These are phyloP conservation scores for Maccullochella peelii DNA, from an alignment of 2,113 vertebrate species.

Conservation along the genomic window DNA sequence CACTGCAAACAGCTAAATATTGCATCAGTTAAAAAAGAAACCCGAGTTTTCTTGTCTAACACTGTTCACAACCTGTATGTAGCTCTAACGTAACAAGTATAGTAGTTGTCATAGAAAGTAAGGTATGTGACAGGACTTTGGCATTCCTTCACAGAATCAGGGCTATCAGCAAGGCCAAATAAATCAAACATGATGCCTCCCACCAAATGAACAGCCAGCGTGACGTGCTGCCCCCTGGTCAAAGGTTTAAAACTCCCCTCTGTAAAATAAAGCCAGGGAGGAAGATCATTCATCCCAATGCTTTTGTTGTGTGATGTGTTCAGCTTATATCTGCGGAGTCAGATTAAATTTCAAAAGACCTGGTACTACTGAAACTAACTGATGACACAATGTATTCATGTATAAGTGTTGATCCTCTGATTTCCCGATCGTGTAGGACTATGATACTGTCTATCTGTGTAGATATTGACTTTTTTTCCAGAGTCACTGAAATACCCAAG, in stretches of 20 bases:
- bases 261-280: conserved; percentile 4
- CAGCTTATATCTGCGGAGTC: neutral
- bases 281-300: neutral
- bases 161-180: neutral
- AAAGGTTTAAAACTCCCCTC: conserved; percentile 44
- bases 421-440: neutral
- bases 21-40: neutral
- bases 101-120: neutral
- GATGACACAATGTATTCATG: neutral
- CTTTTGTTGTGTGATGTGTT: neutral
- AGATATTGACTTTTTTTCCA: neutral
- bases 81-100: neutral
- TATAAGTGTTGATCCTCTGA: neutral
- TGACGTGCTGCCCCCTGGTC: conserved; percentile 13
- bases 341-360: neutral
- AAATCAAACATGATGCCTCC: neutral
- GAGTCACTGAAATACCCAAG: neutral
- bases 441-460: neutral
- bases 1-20: neutral
- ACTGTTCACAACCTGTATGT: neutral
- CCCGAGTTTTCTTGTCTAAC: neutral
- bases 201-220: conserved; percentile 11
- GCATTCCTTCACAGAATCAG: neutral
- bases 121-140: conserved; percentile 2
- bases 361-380: neutral